These are phyloP conservation scores for Anguilla rostrata DNA, from an alignment of 2,113 vertebrate species.

Conservation along the genomic window DNA sequence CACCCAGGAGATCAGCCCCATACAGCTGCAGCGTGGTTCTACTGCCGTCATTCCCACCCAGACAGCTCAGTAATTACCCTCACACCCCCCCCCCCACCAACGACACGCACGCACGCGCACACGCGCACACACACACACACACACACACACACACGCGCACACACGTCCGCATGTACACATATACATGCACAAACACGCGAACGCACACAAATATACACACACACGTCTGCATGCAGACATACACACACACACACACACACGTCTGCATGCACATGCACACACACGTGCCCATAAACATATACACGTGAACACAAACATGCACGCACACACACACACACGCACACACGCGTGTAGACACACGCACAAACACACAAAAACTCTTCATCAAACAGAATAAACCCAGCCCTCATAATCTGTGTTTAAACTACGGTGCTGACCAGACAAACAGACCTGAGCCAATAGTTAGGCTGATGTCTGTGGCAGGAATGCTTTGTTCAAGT, in stretches of 20 bases:
- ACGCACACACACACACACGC: not conserved
- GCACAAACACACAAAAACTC: not conserved
- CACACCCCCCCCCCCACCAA: not conserved
- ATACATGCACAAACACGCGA: not conserved
- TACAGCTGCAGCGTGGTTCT: constrained; percentile 13
- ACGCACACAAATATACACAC: not conserved
- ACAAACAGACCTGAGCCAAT: constrained; percentile 10
- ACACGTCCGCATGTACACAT: not conserved
- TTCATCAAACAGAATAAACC: not conserved
- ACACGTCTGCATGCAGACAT: not conserved
- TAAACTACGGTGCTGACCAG: not conserved
- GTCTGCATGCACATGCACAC: not conserved
- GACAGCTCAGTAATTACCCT: constrained; percentile 17
- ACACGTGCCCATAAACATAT: not conserved
- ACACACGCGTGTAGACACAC: not conserved
- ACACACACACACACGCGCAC: not conserved
- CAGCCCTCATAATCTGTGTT: not conserved
- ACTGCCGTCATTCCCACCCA: constrained; percentile 11
- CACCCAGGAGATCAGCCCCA: constrained; percentile 11
- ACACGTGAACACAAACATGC: not conserved
- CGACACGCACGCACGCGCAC: not conserved
- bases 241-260: too few relatives aligned
- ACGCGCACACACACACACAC: not conserved
- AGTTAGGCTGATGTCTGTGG: not conserved
- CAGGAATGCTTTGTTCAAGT: constrained; percentile 8